Conservation (phyloP, 1,140 invertebrate species). For the Whitmania pigra region DNA sequence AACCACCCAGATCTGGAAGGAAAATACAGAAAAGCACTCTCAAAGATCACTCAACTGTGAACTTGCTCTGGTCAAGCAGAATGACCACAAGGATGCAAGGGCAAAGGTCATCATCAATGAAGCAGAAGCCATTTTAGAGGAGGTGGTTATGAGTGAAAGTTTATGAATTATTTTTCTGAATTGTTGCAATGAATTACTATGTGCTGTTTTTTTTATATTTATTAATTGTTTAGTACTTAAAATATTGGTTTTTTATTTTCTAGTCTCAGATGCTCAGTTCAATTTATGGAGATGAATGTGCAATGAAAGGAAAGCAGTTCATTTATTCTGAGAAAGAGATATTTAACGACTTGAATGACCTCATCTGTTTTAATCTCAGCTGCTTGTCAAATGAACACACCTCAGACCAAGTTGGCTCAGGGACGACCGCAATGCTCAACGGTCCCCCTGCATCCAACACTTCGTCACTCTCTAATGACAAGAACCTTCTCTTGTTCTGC, state of each 20-base stretch:
- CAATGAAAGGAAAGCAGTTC: slow-evolving; percentile 9
- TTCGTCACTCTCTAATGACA: too few relatives aligned
- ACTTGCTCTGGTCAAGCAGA: slow-evolving; percentile 5
- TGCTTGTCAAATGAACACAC: too few relatives aligned
- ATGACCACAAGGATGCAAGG: slow-evolving; percentile 12
- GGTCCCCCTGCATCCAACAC: too few relatives aligned
- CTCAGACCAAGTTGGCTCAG: too few relatives aligned
- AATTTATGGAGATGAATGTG: background rate
- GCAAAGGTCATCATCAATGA: slow-evolving; percentile 12
- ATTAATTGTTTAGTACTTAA: background rate
- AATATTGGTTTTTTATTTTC: background rate
- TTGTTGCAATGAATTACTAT: background rate
- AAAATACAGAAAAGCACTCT: slow-evolving; percentile 4
- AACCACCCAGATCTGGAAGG: background rate
- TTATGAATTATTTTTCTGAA: background rate
- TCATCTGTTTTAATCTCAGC: too few relatives aligned
- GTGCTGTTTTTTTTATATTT: background rate
- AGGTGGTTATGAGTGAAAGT: background rate
- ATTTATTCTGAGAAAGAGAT: slow-evolving; percentile 9
- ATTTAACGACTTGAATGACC: background rate
- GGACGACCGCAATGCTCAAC: too few relatives aligned
- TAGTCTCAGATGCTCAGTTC: background rate
- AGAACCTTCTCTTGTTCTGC: too few relatives aligned
- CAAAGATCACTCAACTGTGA: slow-evolving; percentile 13
- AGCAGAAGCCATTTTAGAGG: slow-evolving; percentile 4